Percentiles rank a stretch among this genome's conserved stretches.
phyloP scores from a whole-genome alignment of 2,888 invertebrate genomes.

The Poecilus cupreus region DNA sequence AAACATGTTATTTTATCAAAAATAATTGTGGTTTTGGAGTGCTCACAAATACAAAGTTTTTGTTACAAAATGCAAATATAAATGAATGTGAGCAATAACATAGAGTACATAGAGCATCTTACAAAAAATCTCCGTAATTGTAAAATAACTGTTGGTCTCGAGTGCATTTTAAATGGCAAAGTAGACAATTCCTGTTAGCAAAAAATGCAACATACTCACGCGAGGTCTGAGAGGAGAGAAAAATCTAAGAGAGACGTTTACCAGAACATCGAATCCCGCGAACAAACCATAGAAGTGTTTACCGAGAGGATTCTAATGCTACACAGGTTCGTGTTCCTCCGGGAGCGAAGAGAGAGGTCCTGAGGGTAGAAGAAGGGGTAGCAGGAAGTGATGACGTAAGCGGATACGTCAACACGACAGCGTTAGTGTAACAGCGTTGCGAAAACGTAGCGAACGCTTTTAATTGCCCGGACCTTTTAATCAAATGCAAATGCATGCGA shows the following conservation, averaged over 20 bases:
- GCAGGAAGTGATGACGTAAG: slow-evolving; percentile 13
- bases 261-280: not conserved
- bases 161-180: not conserved
- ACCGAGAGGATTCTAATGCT: slow-evolving; percentile 1
- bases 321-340: not conserved
- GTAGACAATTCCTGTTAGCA: not conserved
- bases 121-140: not conserved
- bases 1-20: no score
- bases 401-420: slow-evolving; percentile 42
- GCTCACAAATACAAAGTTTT: no score
- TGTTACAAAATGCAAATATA: no score
- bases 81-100: no score
- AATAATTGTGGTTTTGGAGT: no score
- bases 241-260: not conserved
- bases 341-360: not conserved
- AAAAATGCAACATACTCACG: not conserved
- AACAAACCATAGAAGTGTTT: slow-evolving; percentile 17
- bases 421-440: not conserved
- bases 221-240: not conserved
- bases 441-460: slow-evolving; percentile 12
- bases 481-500: slow-evolving; percentile 50
- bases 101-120: not conserved
- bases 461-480: slow-evolving; percentile 40
- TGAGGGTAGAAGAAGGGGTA: not conserved
- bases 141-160: not conserved